phyloP scores from a whole-genome alignment of 2,113 vertebrate species.

The Platysteira castanea region DNA sequence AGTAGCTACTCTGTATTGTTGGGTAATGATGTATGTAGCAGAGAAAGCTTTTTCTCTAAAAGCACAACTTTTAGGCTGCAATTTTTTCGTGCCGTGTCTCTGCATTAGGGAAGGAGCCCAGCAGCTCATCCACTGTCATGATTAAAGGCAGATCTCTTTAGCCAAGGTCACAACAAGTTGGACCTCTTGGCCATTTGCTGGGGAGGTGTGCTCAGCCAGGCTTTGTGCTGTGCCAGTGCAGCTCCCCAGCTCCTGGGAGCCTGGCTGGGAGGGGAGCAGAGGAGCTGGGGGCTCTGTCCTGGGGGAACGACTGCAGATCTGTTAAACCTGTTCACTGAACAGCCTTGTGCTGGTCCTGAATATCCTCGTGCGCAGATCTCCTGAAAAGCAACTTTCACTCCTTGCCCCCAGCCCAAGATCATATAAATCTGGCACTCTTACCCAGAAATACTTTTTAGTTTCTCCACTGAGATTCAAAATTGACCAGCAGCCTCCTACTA shows the following conservation, averaged over 20 bases:
- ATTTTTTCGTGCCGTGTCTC: background rate
- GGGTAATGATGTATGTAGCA: constrained; percentile 46
- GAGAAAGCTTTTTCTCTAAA: constrained; percentile 35
- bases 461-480: background rate
- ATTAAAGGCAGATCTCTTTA: background rate
- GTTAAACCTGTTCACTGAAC: background rate
- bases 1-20: constrained; percentile 39
- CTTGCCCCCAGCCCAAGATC: background rate
- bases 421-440: background rate
- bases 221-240: background rate
- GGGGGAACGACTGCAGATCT: background rate
- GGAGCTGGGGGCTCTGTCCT: background rate
- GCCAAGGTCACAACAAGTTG: background rate
- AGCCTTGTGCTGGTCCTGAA: background rate
- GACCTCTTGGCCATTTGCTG: background rate
- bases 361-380: background rate
- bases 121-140: background rate
- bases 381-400: background rate
- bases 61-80: constrained; percentile 10
- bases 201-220: background rate
- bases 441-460: background rate
- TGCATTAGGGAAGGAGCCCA: background rate
- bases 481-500: background rate
- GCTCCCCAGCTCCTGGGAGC: background rate
- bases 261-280: background rate